Conservation (phyloP, 2,797 vertebrate genomes). For the Epinephelus malabaricus region DNA sequence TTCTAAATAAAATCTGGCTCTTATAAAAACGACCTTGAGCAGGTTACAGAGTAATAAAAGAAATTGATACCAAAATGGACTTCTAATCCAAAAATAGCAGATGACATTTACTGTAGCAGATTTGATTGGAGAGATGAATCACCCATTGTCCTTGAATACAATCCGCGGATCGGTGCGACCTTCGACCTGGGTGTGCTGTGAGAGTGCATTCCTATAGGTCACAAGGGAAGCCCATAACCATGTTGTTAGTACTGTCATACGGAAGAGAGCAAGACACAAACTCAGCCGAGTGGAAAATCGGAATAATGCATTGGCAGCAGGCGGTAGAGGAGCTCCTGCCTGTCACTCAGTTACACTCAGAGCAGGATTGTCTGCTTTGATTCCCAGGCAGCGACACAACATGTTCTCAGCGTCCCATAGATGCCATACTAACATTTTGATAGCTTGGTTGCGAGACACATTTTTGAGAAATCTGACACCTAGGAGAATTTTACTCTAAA, state of each 20-base stretch:
- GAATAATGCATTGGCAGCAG: constrained; percentile 40
- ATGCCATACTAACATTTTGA: neutral
- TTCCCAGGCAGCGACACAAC: constrained; percentile 11
- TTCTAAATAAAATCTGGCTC: constrained; percentile 45
- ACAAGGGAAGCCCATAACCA: constrained; percentile 46
- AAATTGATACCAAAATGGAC: constrained; percentile 65
- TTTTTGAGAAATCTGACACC: neutral
- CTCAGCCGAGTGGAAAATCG: constrained; percentile 62
- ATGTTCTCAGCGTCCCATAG: neutral
- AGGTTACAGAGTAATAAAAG: constrained; percentile 53
- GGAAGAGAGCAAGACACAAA: constrained; percentile 16
- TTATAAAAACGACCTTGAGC: constrained; percentile 64
- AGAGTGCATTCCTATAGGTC: constrained; percentile 38
- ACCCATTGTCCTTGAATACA: constrained; percentile 55
- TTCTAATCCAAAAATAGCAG: constrained; percentile 53
- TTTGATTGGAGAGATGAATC: constrained; percentile 59
- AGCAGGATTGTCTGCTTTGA: constrained; percentile 21
- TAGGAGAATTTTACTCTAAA: constrained; percentile 2
- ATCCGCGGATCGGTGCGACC: constrained; percentile 21
- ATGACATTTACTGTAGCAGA: constrained; percentile 45
- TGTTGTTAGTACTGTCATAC: constrained; percentile 24
- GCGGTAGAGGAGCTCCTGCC: constrained; percentile 26
- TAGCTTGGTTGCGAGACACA: neutral
- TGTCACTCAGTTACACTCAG: constrained; percentile 46
- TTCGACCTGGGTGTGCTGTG: constrained; percentile 50